Base-by-base conservation (phyloP, 2,888 invertebrate genomes). In the Phorcus lineatus region DNA sequence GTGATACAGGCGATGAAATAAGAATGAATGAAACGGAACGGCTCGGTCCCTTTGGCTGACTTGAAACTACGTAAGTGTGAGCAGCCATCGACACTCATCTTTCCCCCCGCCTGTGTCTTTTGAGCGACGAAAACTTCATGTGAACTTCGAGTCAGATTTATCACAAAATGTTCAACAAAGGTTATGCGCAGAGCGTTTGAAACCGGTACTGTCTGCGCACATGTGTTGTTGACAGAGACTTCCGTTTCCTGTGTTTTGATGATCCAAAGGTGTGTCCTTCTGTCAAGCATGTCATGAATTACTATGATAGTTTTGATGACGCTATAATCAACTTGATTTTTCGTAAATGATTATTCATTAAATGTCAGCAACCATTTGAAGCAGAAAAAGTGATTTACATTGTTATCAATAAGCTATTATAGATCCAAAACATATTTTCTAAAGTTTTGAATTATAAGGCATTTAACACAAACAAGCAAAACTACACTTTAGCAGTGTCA, bases 1-100 rank as follows among this genome's bases (percentile, higher is more conserved):
- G 96, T 95, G 80, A 96, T 95, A 93, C 96, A 96, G 85, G 97
- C 95, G 74, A 93, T 90, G 93, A 98, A 97, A 94, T 96, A 96
- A 85, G 96, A 95, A 94, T 97, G 96, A 89, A 98, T 96, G 89
- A 97, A 95, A 94, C 95, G 95, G 93, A 96, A 96, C 74, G 95
- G 95, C 92, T 95, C 95, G 85, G 95, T 95, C 88, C 96, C 96
- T 93, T 96, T 95, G 77, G 95, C 95, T 91, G 95, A 95, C 94
- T 97, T 97, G 94, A 96, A 96, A 94, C 95, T 95, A 94, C 95
- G 95, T 92, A 97, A 94, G 94, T 97, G 97, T 93, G 95, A 95
- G 93, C 97, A 97, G 92, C 96, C 96, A 95, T 97, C 93, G 96
- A 95, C 57, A 97, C 93, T 52, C 95, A 94, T 97, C 97, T 97